These are phyloP conservation scores for Conus betulinus DNA, from an alignment of 1,140 invertebrate species.

Conservation along the genomic window DNA sequence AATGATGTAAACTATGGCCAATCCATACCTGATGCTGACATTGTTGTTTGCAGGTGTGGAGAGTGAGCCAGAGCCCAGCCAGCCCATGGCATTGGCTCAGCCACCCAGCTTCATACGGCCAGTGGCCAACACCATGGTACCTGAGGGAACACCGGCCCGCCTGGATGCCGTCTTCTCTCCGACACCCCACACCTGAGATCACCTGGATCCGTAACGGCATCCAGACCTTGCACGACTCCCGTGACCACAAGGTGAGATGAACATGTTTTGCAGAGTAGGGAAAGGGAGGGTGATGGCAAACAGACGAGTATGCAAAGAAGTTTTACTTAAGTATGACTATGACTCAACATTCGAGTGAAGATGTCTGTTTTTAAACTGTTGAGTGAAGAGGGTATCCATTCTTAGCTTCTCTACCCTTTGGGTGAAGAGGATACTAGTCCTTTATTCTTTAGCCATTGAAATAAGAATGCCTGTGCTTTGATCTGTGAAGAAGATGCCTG, in stretches of 20 bases:
- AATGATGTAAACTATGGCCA: not conserved
- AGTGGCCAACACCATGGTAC: conserved; percentile 69
- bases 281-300: no score
- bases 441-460: no score
- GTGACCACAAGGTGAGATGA: conserved; percentile 67
- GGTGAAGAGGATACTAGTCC: no score
- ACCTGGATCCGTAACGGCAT: conserved; percentile 99
- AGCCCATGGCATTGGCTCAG: conserved; percentile 86
- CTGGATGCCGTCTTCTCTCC: conserved; percentile 95
- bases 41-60: conserved; percentile 79
- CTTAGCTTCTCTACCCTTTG: no score
- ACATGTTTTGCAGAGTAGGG: not conserved
- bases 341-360: no score
- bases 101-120: conserved; percentile 94
- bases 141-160: conserved; percentile 83
- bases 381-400: no score
- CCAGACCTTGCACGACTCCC: conserved; percentile 67
- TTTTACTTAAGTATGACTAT: no score
- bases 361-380: no score
- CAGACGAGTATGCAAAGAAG: no score
- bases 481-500: no score
- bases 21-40: not conserved
- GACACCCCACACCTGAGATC: conserved; percentile 96
- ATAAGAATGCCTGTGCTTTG: no score
- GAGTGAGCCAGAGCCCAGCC: conserved; percentile 90